A percentile compares a stretch with the other conserved stretches of the same genome.
phyloP scores from a whole-genome alignment of 2,888 invertebrate genomes.

The Dysmachus trigonus region DNA sequence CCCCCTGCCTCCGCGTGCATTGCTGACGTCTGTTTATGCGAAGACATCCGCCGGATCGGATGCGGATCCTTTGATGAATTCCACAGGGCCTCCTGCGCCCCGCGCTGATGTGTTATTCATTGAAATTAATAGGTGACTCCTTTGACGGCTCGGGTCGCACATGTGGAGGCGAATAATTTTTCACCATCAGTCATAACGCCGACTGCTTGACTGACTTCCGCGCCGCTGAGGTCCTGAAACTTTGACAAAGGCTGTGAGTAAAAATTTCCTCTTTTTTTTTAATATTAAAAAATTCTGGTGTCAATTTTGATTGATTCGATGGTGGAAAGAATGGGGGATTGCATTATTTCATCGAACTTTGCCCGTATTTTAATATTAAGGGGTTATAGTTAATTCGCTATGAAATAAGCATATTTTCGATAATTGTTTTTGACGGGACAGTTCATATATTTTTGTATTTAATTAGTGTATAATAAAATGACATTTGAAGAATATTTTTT shows the following conservation, averaged over 20 bases:
- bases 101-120: conserved; percentile 20
- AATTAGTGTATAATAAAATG: no score
- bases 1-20: not conserved
- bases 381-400: no score
- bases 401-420: no score
- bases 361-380: no score
- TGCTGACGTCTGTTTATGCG: not conserved
- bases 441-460: no score
- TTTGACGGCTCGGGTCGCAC: not conserved
- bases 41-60: conserved; percentile 17
- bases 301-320: not conserved
- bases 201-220: not conserved
- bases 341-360: not conserved
- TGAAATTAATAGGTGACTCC: conserved; percentile 7
- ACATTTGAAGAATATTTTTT: no score
- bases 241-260: not conserved
- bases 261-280: not conserved
- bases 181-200: not conserved
- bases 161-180: not conserved
- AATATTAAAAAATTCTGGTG: not conserved
- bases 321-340: not conserved
- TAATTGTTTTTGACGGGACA: no score
- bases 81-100: not conserved
- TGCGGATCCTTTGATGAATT: conserved; percentile 15
- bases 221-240: not conserved